Evolutionary conservation across 1,140 invertebrate species (phyloP).

Genomic region (Batillaria attramentaria): DNA sequence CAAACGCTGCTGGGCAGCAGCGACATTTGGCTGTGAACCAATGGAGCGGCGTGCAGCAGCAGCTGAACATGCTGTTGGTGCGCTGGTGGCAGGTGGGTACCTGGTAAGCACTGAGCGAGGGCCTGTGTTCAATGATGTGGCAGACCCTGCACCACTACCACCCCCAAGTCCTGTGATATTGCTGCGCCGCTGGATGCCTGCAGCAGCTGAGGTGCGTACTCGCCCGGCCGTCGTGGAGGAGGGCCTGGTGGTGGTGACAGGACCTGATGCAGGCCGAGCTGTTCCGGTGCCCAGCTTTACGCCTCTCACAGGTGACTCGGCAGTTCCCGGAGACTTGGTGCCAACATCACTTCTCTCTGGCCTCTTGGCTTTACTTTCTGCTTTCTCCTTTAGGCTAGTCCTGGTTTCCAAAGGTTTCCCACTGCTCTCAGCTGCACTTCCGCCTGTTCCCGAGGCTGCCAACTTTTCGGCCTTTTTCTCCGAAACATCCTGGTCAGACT

Average conservation of each 20-base stretch:
- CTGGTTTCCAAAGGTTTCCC: no score
- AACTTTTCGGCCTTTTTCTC: background rate
- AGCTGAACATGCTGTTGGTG: constrained; percentile 4
- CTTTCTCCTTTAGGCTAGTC: no score
- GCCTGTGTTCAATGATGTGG: background rate
- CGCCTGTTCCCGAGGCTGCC: no score
- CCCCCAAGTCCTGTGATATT: constrained; percentile 18
- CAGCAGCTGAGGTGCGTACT: background rate
- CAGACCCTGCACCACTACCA: background rate
- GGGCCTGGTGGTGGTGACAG: background rate
- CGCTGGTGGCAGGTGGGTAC: constrained; percentile 1
- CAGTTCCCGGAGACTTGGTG: background rate
- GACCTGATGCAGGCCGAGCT: background rate
- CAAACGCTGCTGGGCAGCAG: constrained; percentile 11
- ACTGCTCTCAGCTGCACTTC: no score
- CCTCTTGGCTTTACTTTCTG: background rate
- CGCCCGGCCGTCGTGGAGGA: background rate
- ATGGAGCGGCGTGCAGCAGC: background rate
- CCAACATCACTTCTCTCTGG: background rate
- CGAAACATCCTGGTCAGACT: constrained; percentile 15
- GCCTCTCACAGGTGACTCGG: background rate
- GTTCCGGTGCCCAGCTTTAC: background rate
- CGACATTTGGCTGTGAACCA: constrained; percentile 19
- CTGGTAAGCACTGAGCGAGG: constrained; percentile 4
- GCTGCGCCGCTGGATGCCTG: background rate